Evolutionary conservation across 2,888 invertebrate genomes (phyloP).

Genomic region (Tuberolachnus salignus): DNA sequence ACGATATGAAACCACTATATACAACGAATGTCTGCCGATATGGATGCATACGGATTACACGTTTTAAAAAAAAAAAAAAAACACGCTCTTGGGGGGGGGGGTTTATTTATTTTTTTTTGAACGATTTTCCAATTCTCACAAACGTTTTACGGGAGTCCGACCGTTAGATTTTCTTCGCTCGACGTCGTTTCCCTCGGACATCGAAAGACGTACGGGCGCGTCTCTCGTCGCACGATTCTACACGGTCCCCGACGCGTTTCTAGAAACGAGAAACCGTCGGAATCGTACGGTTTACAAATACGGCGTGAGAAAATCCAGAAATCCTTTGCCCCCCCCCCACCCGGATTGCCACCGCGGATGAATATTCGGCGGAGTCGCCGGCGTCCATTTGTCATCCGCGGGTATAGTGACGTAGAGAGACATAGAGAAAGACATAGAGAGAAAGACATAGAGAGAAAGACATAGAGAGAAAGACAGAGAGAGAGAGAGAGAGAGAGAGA

Average conservation of each 20-base stretch:
- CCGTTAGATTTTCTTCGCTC: constrained; percentile 42
- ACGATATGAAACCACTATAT: too few species aligned
- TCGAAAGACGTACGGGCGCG: constrained; percentile 13
- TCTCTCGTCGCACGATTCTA: too few species aligned
- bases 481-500: too few species aligned
- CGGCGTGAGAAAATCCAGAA: constrained; percentile 1
- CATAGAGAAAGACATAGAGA: too few species aligned
- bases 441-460: too few species aligned
- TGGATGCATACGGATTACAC: too few species aligned
- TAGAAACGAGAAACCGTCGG: constrained; percentile 26
- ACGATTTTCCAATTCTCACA: constrained; percentile 1
- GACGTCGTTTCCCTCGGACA: background rate
- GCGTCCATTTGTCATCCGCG: constrained; percentile 45
- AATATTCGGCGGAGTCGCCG: constrained; percentile 10
- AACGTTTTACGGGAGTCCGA: background rate
- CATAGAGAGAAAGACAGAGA: too few species aligned
- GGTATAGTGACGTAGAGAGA: too few species aligned
- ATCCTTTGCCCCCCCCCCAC: background rate
- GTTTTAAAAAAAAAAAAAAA: too few species aligned
- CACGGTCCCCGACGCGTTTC: background rate
- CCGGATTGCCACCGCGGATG: background rate
- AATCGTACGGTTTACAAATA: constrained; percentile 42
- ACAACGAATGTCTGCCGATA: too few species aligned
- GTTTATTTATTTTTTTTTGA: background rate
- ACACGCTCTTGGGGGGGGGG: too few species aligned